Evolutionary conservation across 2,888 invertebrate species (phyloP), one percentile per base, ranked within the genome.

Genomic region (Tanytarsus gracilentus): DNA sequence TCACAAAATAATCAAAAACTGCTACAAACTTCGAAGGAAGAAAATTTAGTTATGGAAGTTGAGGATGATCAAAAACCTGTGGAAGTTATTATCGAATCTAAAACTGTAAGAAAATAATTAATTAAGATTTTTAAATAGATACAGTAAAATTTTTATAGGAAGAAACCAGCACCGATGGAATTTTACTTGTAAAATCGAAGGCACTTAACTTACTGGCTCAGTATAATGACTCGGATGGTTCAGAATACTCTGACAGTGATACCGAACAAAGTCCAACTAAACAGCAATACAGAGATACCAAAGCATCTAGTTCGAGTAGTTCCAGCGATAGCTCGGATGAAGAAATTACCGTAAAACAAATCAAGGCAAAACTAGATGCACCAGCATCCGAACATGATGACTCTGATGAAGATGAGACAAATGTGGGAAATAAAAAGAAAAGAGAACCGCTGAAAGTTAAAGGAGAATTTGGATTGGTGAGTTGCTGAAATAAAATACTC

Each of bases 381-480:
- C 39, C 48, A 3, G 29, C 26, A 7, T 11, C 11, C 3, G 76
- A 76, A 66, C 76, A 76, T 68, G 39, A 30, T 16, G 49, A 49
- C 2, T 16, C 16, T 7, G 50, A 60, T 11, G 27, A 27, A 1
- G 36, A 49, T 16, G 59, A 50, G 9, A 50, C 33, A 14, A 23
- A 16, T n/a, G n/a, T 36, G 2, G 27, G n/a, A 18, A 23, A 36
- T 26, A 49, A 16, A 26, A 62, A 56, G 14, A 76, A 75, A 61
- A 65, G 67, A 1, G 73, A 71, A 55, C 69, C 68, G 16, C 72
- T 72, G 0, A 75, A 74, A 65, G 77, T 74, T 9, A 76, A 75
- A 62, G 82, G 80, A 18, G 60, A 60, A n/a, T 26, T 60, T 30
- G 18, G 29, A 33, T 25, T 49, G n/a, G 44, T 44, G 18, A 44